Base-by-base conservation (phyloP, 2,888 invertebrate species). In the Allygus modestus region DNA sequence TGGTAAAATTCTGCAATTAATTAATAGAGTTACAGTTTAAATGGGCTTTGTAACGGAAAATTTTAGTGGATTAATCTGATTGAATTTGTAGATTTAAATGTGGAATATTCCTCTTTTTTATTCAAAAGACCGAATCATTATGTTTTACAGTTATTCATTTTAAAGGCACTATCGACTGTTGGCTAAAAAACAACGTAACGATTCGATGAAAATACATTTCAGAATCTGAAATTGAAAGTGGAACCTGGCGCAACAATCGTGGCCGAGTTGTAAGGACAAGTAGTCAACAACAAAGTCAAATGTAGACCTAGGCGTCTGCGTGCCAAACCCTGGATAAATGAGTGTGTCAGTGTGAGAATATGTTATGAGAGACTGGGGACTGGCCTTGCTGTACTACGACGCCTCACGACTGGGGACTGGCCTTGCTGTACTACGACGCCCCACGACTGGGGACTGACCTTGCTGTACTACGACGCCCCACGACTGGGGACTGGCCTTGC, bases 211-310 rank as follows among this genome's bases (percentile, higher is more conserved):
- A 37, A 4, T 4, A 7, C 37, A 23, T 23, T 54, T 23, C 23
- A 4, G 20, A 54, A 54, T 54, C 23, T 54, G 17, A 54, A 54
- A 23, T 54, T 54, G 54, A 54, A 54, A 54, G 54, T 54, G 2
- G 54, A 23, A 23, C 20, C 54, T 54, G 54, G 23, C 23, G 54
- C 54, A 54, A 54, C 54, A 7, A 23, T 54, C 9, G 12, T 20
- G 54, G 54, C 54, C 23, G 20, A 54, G 20, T 23, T 54, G 17
- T 54, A 11, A 54, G 54, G 65, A 65, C 65, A 65, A 65, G 17
- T 31, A 26, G 23, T 5, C 65, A 31, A 65, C 58, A 65, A 65
- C 65, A 65, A 65, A 65, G 65, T 65, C 65, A 31, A 28, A 65
- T 65, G 65, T 28, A 65, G 15, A 31, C 58, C 23, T 2, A n/a